Percentiles rank a stretch among this genome's conserved stretches.
Evolutionary conservation across 2,113 vertebrate species (phyloP).

Genomic region (Xyliphius kryptos): DNA sequence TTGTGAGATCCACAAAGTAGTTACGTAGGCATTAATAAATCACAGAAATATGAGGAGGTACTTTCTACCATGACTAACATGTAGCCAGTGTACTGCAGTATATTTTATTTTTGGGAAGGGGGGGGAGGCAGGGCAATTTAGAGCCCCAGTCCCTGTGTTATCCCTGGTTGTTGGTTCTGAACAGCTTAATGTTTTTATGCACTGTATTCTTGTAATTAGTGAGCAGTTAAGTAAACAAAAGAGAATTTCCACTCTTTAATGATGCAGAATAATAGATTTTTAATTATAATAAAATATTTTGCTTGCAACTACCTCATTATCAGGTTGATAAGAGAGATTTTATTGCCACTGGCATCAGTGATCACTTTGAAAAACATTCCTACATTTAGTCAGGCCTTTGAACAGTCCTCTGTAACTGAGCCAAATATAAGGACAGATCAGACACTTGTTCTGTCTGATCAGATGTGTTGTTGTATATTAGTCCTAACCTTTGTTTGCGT

Average conservation of each 20-base stretch:
- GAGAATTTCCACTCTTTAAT: conserved; percentile 15
- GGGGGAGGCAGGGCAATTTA: background rate
- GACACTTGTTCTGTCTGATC: conserved; percentile 8
- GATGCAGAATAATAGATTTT: conserved; percentile 26
- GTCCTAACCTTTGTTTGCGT: conserved; percentile 47
- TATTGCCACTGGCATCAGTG: conserved; percentile 4
- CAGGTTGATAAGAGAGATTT: conserved; percentile 11
- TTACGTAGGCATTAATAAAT: no score
- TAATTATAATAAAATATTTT: conserved; percentile 25
- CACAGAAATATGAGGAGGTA: no score
- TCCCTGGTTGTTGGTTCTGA: background rate
- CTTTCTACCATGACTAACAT: no score
- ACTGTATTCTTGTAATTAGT: no score
- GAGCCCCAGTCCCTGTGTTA: background rate
- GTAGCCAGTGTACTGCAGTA: no score
- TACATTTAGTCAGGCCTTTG: background rate
- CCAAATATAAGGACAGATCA: background rate
- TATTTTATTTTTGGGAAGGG: no score
- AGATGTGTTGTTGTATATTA: background rate
- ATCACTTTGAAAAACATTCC: conserved; percentile 6
- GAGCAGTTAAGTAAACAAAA: conserved; percentile 13
- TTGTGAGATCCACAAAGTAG: no score
- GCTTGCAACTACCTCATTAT: conserved; percentile 20
- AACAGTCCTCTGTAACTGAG: background rate
- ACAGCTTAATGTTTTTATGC: background rate